These are phyloP conservation scores for Plotosus lineatus DNA, from an alignment of 2,113 vertebrate genomes.

Conservation along the genomic window DNA sequence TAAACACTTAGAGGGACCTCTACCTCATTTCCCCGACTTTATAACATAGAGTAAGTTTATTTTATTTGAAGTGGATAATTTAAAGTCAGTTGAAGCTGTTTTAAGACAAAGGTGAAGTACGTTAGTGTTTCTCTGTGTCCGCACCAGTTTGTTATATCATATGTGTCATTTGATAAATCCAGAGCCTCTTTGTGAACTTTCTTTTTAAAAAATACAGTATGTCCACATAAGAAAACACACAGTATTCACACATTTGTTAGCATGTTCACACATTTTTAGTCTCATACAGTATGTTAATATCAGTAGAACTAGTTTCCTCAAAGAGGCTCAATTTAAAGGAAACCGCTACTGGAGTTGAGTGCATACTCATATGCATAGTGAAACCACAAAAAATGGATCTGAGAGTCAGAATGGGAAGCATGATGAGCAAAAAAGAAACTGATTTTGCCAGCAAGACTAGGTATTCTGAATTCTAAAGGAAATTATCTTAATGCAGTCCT, in stretches of 20 bases:
- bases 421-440: neutral
- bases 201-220: too few species aligned
- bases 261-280: too few species aligned
- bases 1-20: neutral
- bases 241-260: too few species aligned
- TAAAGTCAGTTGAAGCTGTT: neutral
- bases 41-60: neutral
- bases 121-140: too few species aligned
- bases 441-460: neutral
- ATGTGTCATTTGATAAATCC: too few species aligned
- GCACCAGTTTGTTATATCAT: too few species aligned
- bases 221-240: too few species aligned
- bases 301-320: neutral
- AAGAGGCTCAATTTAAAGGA: neutral
- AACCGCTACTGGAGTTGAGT: neutral
- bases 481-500: too few species aligned
- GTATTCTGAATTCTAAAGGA: neutral
- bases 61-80: neutral
- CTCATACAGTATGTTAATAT: neutral
- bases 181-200: too few species aligned
- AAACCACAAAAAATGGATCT: neutral
- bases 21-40: neutral
- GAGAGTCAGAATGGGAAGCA: constrained; percentile 5
- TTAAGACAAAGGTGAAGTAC: too few species aligned
- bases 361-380: neutral